Percentiles rank a stretch among this genome's conserved stretches.
Evolutionary conservation across 2,888 invertebrate genomes (phyloP).

Genomic region (Synergus gifuensis): DNA sequence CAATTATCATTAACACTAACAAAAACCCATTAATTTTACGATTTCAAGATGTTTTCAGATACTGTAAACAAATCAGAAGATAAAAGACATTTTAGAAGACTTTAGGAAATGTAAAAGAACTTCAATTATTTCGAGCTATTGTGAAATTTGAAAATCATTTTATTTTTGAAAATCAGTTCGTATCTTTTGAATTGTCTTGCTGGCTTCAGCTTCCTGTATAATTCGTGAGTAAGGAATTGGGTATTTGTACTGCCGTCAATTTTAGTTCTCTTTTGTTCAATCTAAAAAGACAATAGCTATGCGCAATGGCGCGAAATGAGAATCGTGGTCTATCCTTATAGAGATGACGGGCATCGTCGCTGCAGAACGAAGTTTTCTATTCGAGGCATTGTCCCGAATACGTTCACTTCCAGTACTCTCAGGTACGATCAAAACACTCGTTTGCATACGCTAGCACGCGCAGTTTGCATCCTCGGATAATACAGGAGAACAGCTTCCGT

Average conservation of each 20-base stretch:
- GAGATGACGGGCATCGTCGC: slow-evolving; percentile 9
- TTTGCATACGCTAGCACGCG: slow-evolving; percentile 55
- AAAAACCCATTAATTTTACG: too few species aligned
- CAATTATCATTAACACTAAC: too few species aligned
- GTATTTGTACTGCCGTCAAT: neutral
- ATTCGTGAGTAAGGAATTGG: neutral
- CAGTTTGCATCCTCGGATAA: slow-evolving; percentile 52
- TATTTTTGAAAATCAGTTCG: too few species aligned
- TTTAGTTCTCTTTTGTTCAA: slow-evolving; percentile 34
- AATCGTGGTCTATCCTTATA: slow-evolving; percentile 43
- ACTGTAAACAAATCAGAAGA: too few species aligned
- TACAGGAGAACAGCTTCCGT: slow-evolving; percentile 41
- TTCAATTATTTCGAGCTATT: too few species aligned
- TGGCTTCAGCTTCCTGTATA: neutral
- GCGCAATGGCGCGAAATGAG: slow-evolving; percentile 54
- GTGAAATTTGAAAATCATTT: too few species aligned
- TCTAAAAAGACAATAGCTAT: slow-evolving; percentile 48
- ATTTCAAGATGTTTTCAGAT: too few species aligned
- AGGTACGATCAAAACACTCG: slow-evolving; percentile 56
- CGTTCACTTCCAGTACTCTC: slow-evolving; percentile 43
- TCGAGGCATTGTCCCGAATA: slow-evolving; percentile 51
- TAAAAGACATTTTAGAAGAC: too few species aligned
- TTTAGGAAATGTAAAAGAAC: too few species aligned
- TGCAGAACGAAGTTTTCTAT: slow-evolving; percentile 49
- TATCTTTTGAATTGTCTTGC: neutral